Percentiles rank a stretch among this genome's conserved stretches.
These are phyloP conservation scores for Myanophis thanlyinensis DNA, from an alignment of 2,113 vertebrate genomes.

Conservation along the genomic window DNA sequence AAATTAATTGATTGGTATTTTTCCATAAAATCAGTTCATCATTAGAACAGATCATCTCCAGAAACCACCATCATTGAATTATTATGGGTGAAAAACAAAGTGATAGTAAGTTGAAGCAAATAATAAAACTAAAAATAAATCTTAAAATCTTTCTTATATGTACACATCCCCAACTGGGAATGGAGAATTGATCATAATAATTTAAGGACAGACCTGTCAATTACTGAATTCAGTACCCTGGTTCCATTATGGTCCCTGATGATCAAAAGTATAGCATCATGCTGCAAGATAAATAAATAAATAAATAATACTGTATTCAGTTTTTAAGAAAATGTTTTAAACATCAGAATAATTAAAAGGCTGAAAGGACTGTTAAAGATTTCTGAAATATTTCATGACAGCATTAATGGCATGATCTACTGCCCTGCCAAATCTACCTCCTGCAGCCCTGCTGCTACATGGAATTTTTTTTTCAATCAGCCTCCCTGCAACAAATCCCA, in stretches of 20 bases:
- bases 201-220: background rate
- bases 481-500: background rate
- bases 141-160: background rate
- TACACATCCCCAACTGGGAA: background rate
- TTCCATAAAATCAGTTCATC: background rate
- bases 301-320: background rate
- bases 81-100: background rate
- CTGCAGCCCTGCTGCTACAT: background rate
- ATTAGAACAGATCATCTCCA: background rate
- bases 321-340: background rate
- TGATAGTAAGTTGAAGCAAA: background rate
- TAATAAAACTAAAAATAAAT: background rate
- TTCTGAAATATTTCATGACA: background rate
- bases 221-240: background rate
- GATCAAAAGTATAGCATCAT: background rate
- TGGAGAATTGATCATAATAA: background rate
- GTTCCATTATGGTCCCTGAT: background rate
- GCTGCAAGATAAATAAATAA: background rate
- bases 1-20: background rate
- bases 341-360: background rate
- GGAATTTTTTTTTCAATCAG: background rate
- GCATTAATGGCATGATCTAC: background rate
- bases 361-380: background rate
- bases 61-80: background rate
- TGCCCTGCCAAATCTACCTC: background rate